phyloP scores from a whole-genome alignment of 2,797 vertebrate genomes.

The Sphenodon punctatus region DNA sequence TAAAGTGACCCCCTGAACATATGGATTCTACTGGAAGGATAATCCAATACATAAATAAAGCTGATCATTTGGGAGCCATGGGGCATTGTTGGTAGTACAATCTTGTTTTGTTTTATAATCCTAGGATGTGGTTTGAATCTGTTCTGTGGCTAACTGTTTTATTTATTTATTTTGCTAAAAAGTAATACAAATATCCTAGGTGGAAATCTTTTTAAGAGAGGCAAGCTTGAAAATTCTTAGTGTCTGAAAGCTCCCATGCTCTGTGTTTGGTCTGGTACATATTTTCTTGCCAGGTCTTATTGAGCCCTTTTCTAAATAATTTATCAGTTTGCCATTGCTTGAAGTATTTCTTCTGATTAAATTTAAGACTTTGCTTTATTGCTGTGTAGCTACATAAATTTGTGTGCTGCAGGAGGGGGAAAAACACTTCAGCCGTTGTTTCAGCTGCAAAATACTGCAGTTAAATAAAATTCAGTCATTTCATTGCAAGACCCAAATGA shows the following conservation, averaged over 20 bases:
- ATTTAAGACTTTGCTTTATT: slow-evolving; percentile 74
- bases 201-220: not conserved
- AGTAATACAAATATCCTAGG: not conserved
- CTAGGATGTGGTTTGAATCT: not conserved
- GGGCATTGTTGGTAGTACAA: rapidly evolving
- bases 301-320: slow-evolving; percentile 72
- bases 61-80: not conserved
- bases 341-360: slow-evolving; percentile 76
- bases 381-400: slow-evolving; percentile 65
- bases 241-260: slow-evolving; percentile 36
- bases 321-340: slow-evolving; percentile 67
- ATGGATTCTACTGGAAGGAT: not conserved
- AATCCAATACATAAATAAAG: not conserved
- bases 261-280: not conserved
- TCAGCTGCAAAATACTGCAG: slow-evolving; percentile 52
- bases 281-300: slow-evolving; percentile 44
- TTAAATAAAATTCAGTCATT: slow-evolving; percentile 48
- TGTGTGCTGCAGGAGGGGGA: slow-evolving; percentile 49
- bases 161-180: not conserved
- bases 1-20: rapidly evolving
- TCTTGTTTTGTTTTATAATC: not conserved
- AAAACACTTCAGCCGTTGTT: slow-evolving; percentile 32
- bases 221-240: not conserved
- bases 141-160: not conserved
- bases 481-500: slow-evolving; percentile 20